Base-by-base conservation (phyloP, 1,140 invertebrate genomes). In the Drosophila sproati region DNA sequence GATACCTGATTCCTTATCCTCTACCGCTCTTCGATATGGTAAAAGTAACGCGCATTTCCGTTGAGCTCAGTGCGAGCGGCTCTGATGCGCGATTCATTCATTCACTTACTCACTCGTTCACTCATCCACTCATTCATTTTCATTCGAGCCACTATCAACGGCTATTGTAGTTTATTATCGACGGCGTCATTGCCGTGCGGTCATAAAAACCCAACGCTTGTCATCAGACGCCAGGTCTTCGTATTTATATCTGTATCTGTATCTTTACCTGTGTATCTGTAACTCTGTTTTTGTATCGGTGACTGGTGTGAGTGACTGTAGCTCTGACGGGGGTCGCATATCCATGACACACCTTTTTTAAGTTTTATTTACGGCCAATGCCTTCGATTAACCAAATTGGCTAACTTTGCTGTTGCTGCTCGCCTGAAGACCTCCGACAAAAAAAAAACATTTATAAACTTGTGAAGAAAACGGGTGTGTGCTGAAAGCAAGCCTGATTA, bases 351-450 rank as follows among this genome's bases (percentile, higher is more conserved):
- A 86, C 82, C 82, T 86, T 80, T 32, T 43, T 57, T 37, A 54
- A 76, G 47, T 43, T 48, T 37, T 77, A 70, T 78, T 85, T 74
- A 77, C 69, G 50, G 60, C 47, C 56, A 57, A 70, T 60, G 60
- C 39, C 64, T 71, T 86, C 82, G 82, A 75, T 86, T 86, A 86
- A 80, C 82, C 66, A 86, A 86, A 86, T 86, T 86, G 81, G 57
- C 73, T 69, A 62, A 57, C 57, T 48, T 43, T 28, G 28, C 12
- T 59, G 39, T 5, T 41, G n/a, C 52, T 48, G 0, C 41, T 31
- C 12, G 31, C 8, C 29, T 4, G 39, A 5, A 8, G 6, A 6
- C 10, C 45, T 31, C 3, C 8, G 32, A 20, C 20, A 20, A 20
- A 20, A 20, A 12, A 12, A 12, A 12, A 12, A 12, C 12, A 47